phyloP scores from a whole-genome alignment of 2,113 vertebrate genomes.

The Microtus ochrogaster region DNA sequence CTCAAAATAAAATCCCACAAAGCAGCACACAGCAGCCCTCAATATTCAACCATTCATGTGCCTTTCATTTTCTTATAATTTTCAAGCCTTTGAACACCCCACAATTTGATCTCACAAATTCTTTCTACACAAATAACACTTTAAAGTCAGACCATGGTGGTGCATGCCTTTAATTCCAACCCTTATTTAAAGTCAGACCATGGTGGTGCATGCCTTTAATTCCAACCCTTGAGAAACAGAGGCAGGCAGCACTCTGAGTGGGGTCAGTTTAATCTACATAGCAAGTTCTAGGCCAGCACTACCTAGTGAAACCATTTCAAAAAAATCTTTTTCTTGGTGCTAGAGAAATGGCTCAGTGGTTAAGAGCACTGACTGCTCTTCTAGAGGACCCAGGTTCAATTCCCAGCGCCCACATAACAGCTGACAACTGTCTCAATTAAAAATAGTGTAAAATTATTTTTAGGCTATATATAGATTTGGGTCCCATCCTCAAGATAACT shows the following conservation, averaged over 20 bases:
- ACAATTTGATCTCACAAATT: slow-evolving; percentile 55
- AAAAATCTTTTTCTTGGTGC: no score
- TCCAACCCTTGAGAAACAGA: neutral
- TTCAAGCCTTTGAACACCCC: slow-evolving; percentile 26
- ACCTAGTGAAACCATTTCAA: no score
- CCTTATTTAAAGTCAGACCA: neutral
- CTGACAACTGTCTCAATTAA: neutral
- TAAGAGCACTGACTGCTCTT: neutral
- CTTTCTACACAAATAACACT: slow-evolving; percentile 32
- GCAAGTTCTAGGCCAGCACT: neutral
- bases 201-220: neutral
- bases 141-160: neutral
- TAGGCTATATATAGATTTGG: neutral
- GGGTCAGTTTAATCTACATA: neutral
- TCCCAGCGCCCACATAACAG: neutral
- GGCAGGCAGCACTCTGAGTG: neutral
- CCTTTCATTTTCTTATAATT: slow-evolving; percentile 59
- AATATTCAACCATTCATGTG: slow-evolving; percentile 54
- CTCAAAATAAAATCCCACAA: slow-evolving; percentile 41
- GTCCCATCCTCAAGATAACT: neutral
- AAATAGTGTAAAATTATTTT: neutral
- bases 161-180: neutral
- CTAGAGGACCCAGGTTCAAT: neutral
- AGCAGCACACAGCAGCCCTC: slow-evolving; percentile 35
- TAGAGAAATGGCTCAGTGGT: neutral